Conservation (phyloP, 2,888 invertebrate species). For the Parnassius smintheus region DNA sequence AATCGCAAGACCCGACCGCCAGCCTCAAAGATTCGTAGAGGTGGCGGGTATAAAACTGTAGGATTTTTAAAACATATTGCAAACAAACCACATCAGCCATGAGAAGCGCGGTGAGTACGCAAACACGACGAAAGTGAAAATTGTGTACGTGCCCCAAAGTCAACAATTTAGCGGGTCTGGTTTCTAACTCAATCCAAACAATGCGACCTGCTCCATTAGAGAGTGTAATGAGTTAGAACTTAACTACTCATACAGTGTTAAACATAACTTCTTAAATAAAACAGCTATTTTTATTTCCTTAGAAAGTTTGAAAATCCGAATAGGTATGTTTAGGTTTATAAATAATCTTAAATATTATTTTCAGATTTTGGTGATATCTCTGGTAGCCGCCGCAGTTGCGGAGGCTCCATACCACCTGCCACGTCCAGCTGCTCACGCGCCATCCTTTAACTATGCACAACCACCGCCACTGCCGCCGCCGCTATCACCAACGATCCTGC, state of each 20-base stretch:
- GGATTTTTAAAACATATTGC: slow-evolving; percentile 42
- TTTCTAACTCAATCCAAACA: slow-evolving; percentile 32
- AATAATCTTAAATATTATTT: slow-evolving; percentile 6
- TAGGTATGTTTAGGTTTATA: neutral
- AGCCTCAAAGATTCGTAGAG: slow-evolving; percentile 45
- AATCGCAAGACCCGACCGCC: slow-evolving; percentile 32
- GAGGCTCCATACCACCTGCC: slow-evolving; percentile 71
- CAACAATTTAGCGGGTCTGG: slow-evolving; percentile 45
- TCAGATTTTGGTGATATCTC: slow-evolving; percentile 61
- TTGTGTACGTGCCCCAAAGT: slow-evolving; percentile 44
- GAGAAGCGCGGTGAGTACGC: slow-evolving; percentile 72
- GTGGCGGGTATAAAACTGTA: slow-evolving; percentile 67
- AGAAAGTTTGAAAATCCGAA: too few relatives aligned
- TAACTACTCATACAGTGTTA: neutral
- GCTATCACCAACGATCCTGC: slow-evolving; percentile 32
- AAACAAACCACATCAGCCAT: slow-evolving; percentile 61
- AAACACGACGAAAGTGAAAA: slow-evolving; percentile 39
- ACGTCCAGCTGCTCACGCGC: slow-evolving; percentile 54
- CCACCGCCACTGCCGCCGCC: slow-evolving; percentile 40
- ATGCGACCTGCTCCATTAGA: slow-evolving; percentile 25
- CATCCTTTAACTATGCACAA: slow-evolving; percentile 51
- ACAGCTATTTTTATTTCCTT: too few relatives aligned
- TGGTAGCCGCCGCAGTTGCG: slow-evolving; percentile 56
- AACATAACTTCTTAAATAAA: too few relatives aligned
- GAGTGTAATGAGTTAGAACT: slow-evolving; percentile 20